Evolutionary conservation across 2,797 vertebrate species (phyloP).

Genomic region (Rhodeus uyekii): DNA sequence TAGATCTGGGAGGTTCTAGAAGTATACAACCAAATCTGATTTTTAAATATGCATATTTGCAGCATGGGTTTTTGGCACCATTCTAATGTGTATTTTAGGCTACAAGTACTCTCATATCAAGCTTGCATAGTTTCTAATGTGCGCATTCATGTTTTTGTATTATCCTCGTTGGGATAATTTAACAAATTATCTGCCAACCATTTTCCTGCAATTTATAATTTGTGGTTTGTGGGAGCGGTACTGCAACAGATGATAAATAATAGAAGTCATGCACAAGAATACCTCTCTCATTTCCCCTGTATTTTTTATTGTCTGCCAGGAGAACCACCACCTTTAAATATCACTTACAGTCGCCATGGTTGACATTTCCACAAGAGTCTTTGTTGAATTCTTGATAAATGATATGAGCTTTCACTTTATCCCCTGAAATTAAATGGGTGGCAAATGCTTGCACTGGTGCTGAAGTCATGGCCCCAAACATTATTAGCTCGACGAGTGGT

Average conservation of each 20-base stretch:
- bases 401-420: slow-evolving; percentile 52
- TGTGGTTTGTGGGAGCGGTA: slow-evolving; percentile 32
- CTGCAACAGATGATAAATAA: slow-evolving; percentile 34
- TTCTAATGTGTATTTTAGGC: slow-evolving; percentile 20
- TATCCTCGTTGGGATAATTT: slow-evolving; percentile 47
- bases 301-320: slow-evolving; percentile 22
- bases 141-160: slow-evolving; percentile 7
- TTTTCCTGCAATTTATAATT: slow-evolving; percentile 51
- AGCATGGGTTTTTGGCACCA: not conserved
- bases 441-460: slow-evolving; percentile 50
- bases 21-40: not conserved
- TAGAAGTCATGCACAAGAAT: slow-evolving; percentile 34
- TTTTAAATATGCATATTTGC: not conserved
- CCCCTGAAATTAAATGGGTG: slow-evolving; percentile 50
- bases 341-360: slow-evolving; percentile 36
- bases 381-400: slow-evolving; percentile 30
- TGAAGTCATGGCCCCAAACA: slow-evolving; percentile 60
- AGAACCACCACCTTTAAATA: slow-evolving; percentile 44
- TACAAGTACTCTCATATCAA: not conserved
- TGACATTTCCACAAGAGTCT: slow-evolving; percentile 41
- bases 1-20: not conserved
- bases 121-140: slow-evolving; percentile 30
- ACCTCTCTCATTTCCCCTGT: slow-evolving; percentile 9
- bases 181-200: slow-evolving; percentile 48
- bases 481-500: slow-evolving; percentile 64